Conservation (phyloP, 2,113 vertebrate genomes). For the zebrafish (Danio rerio) region DNA sequence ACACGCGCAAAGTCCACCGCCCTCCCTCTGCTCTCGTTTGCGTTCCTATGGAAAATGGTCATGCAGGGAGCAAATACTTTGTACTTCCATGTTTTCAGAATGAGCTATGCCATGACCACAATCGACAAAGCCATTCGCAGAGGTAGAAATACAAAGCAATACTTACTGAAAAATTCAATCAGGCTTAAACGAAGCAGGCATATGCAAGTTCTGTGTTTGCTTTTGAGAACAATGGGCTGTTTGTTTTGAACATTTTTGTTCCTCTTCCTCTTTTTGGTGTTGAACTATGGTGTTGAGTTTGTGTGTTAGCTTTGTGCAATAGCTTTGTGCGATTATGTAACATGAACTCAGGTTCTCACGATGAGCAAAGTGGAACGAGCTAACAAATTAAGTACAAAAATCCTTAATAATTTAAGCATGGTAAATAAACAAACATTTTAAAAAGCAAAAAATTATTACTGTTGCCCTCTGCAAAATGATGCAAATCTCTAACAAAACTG, state of each 20-base stretch:
- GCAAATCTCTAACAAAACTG: neutral
- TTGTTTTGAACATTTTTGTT: neutral
- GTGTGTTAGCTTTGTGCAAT: constrained; percentile 15
- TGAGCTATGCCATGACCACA: neutral
- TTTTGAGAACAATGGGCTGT: constrained; percentile 3
- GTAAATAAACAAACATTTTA: neutral
- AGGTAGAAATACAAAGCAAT: neutral
- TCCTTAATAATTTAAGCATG: neutral
- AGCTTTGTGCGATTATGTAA: constrained; percentile 13
- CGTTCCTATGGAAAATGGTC: neutral
- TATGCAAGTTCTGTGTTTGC: neutral
- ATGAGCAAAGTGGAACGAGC: neutral
- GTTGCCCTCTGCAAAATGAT: neutral
- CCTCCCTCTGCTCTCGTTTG: neutral
- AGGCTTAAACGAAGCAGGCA: neutral
- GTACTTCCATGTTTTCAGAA: neutral
- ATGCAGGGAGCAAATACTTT: neutral
- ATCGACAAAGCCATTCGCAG: neutral
- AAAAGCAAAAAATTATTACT: neutral
- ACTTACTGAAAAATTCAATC: neutral
- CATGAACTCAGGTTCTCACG: constrained; percentile 13
- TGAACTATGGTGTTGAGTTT: neutral
- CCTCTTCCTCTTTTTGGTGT: neutral
- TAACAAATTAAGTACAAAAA: neutral
- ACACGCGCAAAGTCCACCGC: constrained; percentile 13